Evolutionary conservation across 2,797 vertebrate genomes (phyloP).

Genomic region (Pterois miles): DNA sequence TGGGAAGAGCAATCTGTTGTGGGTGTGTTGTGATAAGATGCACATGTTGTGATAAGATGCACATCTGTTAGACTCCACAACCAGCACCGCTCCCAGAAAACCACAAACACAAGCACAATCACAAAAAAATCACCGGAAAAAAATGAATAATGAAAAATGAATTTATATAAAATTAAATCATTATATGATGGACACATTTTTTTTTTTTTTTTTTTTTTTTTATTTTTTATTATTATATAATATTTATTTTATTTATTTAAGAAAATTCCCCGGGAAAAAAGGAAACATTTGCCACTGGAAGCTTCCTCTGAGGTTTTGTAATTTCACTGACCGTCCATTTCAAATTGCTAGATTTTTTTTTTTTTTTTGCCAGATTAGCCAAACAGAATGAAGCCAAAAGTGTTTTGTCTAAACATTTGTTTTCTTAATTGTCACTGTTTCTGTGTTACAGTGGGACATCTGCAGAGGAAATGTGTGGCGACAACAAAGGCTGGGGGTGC

Average conservation of each 20-base stretch:
- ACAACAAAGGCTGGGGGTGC: conserved; percentile 24
- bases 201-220: too few relatives aligned
- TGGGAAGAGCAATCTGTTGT: conserved; percentile 45
- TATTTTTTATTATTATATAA: too few relatives aligned
- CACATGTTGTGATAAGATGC: too few relatives aligned
- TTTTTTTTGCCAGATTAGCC: neutral
- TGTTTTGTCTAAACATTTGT: conserved; percentile 13
- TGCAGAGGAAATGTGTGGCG: conserved; percentile 19
- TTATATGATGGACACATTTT: too few relatives aligned
- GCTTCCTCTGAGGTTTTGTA: conserved; percentile 34
- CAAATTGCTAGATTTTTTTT: conserved; percentile 11
- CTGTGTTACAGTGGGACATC: conserved; percentile 5
- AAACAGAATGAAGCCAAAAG: conserved; percentile 8
- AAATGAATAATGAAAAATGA: too few relatives aligned
- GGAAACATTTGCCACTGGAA: conserved; percentile 39
- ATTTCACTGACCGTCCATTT: conserved; percentile 40
- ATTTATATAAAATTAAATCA: too few relatives aligned
- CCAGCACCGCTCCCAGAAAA: too few relatives aligned
- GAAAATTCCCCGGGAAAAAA: too few relatives aligned
- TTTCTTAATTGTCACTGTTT: conserved; percentile 18
- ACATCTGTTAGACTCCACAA: too few relatives aligned
- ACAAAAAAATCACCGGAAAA: too few relatives aligned
- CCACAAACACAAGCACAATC: too few relatives aligned
- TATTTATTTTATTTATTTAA: too few relatives aligned
- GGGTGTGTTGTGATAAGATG: conserved; percentile 66